Percentiles rank a stretch among this genome's conserved stretches.
Evolutionary conservation across 1,140 invertebrate genomes (phyloP).

Genomic region (Brevipalpus yothersi): DNA sequence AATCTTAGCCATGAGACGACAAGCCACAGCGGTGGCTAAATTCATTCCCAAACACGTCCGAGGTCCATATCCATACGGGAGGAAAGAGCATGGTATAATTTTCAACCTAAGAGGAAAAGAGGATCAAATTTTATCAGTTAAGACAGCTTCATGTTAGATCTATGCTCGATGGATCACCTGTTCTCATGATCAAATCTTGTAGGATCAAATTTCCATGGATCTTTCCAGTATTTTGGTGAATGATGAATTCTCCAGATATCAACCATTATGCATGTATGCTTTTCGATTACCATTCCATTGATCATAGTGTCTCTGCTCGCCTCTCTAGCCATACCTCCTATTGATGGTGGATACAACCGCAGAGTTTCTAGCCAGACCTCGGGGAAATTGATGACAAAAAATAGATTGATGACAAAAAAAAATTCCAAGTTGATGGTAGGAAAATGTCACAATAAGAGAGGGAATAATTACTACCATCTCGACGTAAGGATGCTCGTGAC

Average conservation of each 20-base stretch:
- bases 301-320: slow-evolving; percentile 13
- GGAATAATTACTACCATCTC: background rate
- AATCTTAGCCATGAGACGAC: background rate
- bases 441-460: background rate
- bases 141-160: too few species aligned
- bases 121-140: too few species aligned
- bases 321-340: slow-evolving; percentile 9
- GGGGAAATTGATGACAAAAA: background rate
- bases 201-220: slow-evolving; percentile 21
- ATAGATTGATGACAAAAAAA: background rate
- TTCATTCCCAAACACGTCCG: background rate
- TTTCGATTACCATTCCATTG: slow-evolving; percentile 15
- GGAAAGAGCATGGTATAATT: background rate
- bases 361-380: slow-evolving; percentile 12
- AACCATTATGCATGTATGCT: slow-evolving; percentile 16
- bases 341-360: slow-evolving; percentile 15
- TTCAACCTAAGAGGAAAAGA: too few species aligned
- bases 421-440: background rate
- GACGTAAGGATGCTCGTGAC: background rate
- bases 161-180: too few species aligned
- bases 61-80: background rate
- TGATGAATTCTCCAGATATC: slow-evolving; percentile 19
- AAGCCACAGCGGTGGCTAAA: background rate
- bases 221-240: slow-evolving; percentile 18
- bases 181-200: slow-evolving; percentile 20